These are phyloP conservation scores for Coleophora flavipennella DNA, from an alignment of 2,888 invertebrate genomes.

Conservation along the genomic window DNA sequence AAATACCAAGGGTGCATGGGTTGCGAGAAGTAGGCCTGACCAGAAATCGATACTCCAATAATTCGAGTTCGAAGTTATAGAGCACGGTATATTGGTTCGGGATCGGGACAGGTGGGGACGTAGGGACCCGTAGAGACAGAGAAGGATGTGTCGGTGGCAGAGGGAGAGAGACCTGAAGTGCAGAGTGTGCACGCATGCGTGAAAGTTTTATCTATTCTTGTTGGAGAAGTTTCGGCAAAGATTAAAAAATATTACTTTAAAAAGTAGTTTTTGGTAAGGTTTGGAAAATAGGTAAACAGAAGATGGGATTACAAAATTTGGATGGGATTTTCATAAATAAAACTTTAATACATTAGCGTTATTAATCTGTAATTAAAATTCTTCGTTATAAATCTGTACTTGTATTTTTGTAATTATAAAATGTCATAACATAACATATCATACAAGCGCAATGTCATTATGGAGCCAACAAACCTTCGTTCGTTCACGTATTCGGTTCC, in stretches of 20 bases:
- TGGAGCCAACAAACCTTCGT: constrained; percentile 9
- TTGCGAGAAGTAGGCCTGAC: constrained; percentile 46
- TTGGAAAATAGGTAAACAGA: too few species aligned
- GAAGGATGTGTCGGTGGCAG: not conserved
- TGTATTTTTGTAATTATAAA: not conserved
- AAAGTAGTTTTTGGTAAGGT: too few species aligned
- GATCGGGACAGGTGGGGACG: constrained; percentile 37
- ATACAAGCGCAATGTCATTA: not conserved
- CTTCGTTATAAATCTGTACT: too few species aligned
- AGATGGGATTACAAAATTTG: too few species aligned
- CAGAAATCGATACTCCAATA: constrained; percentile 69
- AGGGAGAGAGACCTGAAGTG: constrained; percentile 11
- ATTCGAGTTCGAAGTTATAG: constrained; percentile 57
- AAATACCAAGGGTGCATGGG: constrained; percentile 64
- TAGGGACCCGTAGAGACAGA: constrained; percentile 15
- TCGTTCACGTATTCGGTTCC: too few species aligned
- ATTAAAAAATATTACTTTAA: too few species aligned
- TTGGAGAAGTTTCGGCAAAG: too few species aligned
- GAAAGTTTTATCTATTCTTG: not conserved
- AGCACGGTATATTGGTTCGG: constrained; percentile 44
- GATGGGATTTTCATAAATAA: too few species aligned
- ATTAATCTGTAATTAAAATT: too few species aligned
- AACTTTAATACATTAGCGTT: too few species aligned
- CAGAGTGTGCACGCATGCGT: too few species aligned
- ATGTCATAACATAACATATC: not conserved